These are phyloP conservation scores for Dasysyrphus tricinctus DNA, from an alignment of 2,888 invertebrate genomes.

Conservation along the genomic window DNA sequence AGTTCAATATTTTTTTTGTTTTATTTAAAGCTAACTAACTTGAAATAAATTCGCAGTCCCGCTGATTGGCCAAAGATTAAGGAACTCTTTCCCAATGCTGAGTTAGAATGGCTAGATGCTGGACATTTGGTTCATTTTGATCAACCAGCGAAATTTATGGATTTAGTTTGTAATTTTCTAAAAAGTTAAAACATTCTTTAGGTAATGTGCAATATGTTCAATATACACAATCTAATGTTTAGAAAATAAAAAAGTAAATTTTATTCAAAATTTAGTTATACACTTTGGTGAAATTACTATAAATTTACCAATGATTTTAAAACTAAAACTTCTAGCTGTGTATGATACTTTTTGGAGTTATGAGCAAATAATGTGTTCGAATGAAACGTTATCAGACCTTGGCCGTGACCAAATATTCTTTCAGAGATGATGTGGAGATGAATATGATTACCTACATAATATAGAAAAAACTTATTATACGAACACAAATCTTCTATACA, in stretches of 20 bases:
- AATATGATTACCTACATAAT: too few species aligned
- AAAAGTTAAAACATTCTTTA: slow-evolving; percentile 63
- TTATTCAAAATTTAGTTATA: too few species aligned
- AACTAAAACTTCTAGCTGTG: too few species aligned
- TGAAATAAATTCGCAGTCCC: slow-evolving; percentile 80
- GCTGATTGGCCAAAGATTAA: slow-evolving; percentile 85
- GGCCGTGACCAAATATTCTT: too few species aligned
- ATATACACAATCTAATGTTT: neutral
- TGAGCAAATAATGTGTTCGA: too few species aligned
- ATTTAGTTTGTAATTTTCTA: slow-evolving; percentile 83
- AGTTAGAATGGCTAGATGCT: slow-evolving; percentile 85
- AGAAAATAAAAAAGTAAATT: neutral
- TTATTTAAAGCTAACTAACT: neutral
- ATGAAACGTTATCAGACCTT: too few species aligned
- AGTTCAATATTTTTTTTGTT: slow-evolving; percentile 76
- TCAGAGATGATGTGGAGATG: too few species aligned
- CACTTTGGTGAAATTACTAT: too few species aligned
- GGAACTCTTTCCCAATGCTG: slow-evolving; percentile 87
- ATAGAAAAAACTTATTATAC: too few species aligned
- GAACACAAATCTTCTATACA: too few species aligned
- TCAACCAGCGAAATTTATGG: slow-evolving; percentile 87
- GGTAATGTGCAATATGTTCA: neutral
- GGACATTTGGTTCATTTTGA: slow-evolving; percentile 98
- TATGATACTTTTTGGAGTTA: too few species aligned
- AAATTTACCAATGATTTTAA: neutral